Evolutionary conservation across 2,113 vertebrate species (phyloP).

Genomic region (Tautogolabrus adspersus): DNA sequence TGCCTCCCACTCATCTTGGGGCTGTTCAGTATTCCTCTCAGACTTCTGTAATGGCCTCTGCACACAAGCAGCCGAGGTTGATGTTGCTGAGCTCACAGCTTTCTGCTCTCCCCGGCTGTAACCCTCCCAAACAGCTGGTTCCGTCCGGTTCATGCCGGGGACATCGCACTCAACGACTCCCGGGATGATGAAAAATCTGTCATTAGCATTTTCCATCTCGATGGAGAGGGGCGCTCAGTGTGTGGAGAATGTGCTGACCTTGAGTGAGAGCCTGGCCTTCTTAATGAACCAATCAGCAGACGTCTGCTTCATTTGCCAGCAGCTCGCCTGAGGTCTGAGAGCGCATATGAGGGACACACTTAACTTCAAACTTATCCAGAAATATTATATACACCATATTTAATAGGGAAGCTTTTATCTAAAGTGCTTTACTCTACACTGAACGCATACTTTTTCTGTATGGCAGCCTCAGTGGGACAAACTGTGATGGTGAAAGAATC

Average conservation of each 20-base stretch:
- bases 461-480: slow-evolving; percentile 2
- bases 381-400: slow-evolving; percentile 28
- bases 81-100: slow-evolving; percentile 50
- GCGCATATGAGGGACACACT: not conserved
- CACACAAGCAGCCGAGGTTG: slow-evolving; percentile 6
- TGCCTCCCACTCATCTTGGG: not conserved
- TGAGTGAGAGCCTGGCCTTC: slow-evolving; percentile 41
- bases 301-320: slow-evolving; percentile 17
- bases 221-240: slow-evolving; percentile 21
- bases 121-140: slow-evolving; percentile 46
- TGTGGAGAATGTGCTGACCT: slow-evolving; percentile 56
- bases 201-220: slow-evolving; percentile 46
- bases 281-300: slow-evolving; percentile 63
- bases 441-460: slow-evolving; percentile 19
- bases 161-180: slow-evolving; percentile 43
- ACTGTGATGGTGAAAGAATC: not conserved
- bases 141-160: slow-evolving; percentile 42
- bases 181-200: slow-evolving; percentile 51
- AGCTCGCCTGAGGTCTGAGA: slow-evolving; percentile 1
- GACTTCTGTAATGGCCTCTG: slow-evolving; percentile 16
- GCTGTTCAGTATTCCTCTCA: slow-evolving; percentile 47
- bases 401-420: slow-evolving; percentile 46
- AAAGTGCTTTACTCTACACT: slow-evolving; percentile 30
- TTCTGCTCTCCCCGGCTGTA: slow-evolving; percentile 40
- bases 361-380: slow-evolving; percentile 21